These are phyloP conservation scores for Rutpela maculata DNA, from an alignment of 2,888 invertebrate genomes.

Conservation along the genomic window DNA sequence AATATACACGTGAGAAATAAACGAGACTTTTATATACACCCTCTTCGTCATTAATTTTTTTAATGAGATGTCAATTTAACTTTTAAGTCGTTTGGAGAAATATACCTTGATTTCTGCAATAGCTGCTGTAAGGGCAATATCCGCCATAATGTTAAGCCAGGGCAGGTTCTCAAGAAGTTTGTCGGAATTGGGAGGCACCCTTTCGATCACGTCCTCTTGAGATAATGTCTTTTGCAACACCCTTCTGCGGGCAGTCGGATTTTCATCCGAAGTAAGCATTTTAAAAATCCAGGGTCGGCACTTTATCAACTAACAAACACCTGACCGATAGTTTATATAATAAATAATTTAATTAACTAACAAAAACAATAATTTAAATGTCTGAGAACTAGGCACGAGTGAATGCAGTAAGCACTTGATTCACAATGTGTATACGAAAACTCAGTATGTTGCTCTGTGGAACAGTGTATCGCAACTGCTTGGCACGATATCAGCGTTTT, in stretches of 20 bases:
- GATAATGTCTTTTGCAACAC: conserved; percentile 65
- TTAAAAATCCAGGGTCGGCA: conserved; percentile 37
- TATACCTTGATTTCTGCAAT: conserved; percentile 72
- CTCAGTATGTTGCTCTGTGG: conserved; percentile 40
- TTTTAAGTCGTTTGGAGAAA: background rate
- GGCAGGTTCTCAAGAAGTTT: conserved; percentile 70
- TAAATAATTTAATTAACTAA: conserved; percentile 6
- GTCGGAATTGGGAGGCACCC: conserved; percentile 71
- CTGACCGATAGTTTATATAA: conserved; percentile 30
- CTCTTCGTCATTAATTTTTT: too few relatives aligned
- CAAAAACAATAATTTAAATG: conserved; percentile 14
- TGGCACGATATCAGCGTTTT: conserved; percentile 37
- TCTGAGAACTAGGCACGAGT: background rate
- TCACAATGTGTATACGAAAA: conserved; percentile 35
- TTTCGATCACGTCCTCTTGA: conserved; percentile 64
- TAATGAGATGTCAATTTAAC: too few relatives aligned
- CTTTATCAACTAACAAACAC: conserved; percentile 27
- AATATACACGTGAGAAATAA: too few relatives aligned
- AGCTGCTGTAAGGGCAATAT: conserved; percentile 71
- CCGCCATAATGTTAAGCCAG: conserved; percentile 72
- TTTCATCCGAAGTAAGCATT: conserved; percentile 68
- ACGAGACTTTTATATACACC: too few relatives aligned
- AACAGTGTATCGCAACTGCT: conserved; percentile 37
- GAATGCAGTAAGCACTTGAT: conserved; percentile 23
- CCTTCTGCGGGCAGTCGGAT: conserved; percentile 61